Evolutionary conservation across 1,140 invertebrate species (phyloP), one percentile per base, ranked within the genome.

Genomic region (Orussus abietinus): DNA sequence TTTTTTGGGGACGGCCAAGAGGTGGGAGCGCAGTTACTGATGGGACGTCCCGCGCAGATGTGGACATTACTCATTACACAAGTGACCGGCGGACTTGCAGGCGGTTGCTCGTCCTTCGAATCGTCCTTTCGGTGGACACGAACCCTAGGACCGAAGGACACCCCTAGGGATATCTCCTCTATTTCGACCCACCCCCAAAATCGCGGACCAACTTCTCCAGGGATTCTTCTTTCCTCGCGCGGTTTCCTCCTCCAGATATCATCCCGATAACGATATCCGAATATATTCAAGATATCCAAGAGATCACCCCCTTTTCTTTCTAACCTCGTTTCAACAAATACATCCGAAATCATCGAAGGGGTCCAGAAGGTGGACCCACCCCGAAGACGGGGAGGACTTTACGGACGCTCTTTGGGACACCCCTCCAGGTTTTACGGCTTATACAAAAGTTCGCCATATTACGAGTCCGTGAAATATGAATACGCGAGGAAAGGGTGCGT

Each of bases 391-490:
- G 34, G 10, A 19, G 17, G 28, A 18, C 17, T 39, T 38, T 34
- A 22, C 17, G 9, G 32, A 32, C 31, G 38, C 11, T 28, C 33
- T 31, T 50, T 47, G 29, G 40, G 42, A 28, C 36, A 42, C 26
- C 48, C 51, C 45, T 51, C 38, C 28, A 51, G 44, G 56, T 58
- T 67, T 71, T 68, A 66, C 61, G 66, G 66, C 66, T 68, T 68
- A 71, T 68, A 71, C 68, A 69, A 71, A 68, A 71, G 65, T 68
- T 69, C 68, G 59, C 64, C 64, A 68, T 69, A 64, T 66, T 68
- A 62, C 68, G 61, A 68, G 59, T 68, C 59, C 37, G 67, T 69
- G 65, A 71, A 69, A 71, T 71, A 71, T 69, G 66, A 71, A 68
- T 69, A 69, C 57, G 53, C 31, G 46, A 51, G 38, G 39, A 58